These are phyloP conservation scores for Oscheius onirici DNA, from an alignment of 2,888 invertebrate genomes.

Conservation along the genomic window DNA sequence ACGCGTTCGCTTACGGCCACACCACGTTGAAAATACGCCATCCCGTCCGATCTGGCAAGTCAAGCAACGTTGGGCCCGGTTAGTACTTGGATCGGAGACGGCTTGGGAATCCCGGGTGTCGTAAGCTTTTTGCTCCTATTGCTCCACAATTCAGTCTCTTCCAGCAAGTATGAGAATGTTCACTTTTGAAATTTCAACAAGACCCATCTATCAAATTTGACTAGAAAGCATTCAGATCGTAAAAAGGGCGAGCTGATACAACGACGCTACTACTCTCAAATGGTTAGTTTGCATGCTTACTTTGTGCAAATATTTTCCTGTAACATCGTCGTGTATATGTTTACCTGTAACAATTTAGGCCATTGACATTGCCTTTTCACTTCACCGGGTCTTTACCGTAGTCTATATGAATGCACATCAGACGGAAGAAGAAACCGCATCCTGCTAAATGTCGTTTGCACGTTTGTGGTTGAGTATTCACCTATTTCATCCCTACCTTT, in stretches of 20 bases:
- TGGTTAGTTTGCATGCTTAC: constrained; percentile 80
- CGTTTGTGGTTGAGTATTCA: constrained; percentile 15
- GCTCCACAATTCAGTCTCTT: too few species aligned
- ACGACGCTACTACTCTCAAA: constrained; percentile 94
- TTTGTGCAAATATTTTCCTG: background rate
- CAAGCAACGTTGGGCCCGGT: too few species aligned
- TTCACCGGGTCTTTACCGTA: constrained; percentile 70
- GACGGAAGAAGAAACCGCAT: background rate
- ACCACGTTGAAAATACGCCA: too few species aligned
- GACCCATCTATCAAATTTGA: too few species aligned
- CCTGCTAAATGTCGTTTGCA: constrained; percentile 15
- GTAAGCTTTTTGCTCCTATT: too few species aligned
- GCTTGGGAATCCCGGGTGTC: too few species aligned
- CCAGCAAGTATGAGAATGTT: too few species aligned
- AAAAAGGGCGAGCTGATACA: constrained; percentile 95
- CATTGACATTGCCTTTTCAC: constrained; percentile 64
- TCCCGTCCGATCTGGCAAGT: too few species aligned
- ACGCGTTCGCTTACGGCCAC: too few species aligned
- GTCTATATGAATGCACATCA: constrained; percentile 37
- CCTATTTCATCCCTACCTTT: background rate
- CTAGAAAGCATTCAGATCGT: constrained; percentile 82
- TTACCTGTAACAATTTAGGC: constrained; percentile 54
- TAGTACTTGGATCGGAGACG: too few species aligned
- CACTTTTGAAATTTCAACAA: too few species aligned
- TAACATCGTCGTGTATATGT: constrained; percentile 13